Evolutionary conservation across 2,113 vertebrate species (phyloP).

Genomic region (Tinamus guttatus): DNA sequence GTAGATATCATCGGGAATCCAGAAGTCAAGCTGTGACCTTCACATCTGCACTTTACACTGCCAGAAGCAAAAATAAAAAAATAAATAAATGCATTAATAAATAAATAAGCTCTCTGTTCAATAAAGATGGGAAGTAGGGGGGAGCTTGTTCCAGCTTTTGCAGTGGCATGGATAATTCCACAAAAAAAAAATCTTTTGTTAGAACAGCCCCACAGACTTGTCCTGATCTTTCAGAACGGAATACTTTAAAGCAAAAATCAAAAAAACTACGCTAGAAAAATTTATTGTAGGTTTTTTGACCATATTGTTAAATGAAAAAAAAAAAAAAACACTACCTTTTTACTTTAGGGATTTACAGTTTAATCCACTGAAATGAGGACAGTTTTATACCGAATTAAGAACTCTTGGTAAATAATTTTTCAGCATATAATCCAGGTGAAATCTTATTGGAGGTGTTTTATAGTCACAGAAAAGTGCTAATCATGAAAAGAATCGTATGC

Average conservation of each 20-base stretch:
- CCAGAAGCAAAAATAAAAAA: not conserved
- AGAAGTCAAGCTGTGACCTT: not conserved
- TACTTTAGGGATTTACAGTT: not conserved
- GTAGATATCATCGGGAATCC: not conserved
- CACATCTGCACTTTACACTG: not conserved
- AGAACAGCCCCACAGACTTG: not conserved
- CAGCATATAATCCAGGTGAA: not conserved
- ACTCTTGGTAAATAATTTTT: not conserved
- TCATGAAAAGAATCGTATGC: not conserved
- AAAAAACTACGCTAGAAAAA: not conserved
- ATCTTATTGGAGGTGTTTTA: not conserved
- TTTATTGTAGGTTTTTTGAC: not conserved
- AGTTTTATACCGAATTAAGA: not conserved
- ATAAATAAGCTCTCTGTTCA: not conserved
- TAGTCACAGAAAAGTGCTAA: not conserved
- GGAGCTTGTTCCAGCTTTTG: not conserved
- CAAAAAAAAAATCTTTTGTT: not conserved
- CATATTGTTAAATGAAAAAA: not conserved
- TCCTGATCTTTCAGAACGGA: not conserved
- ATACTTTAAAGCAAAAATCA: not conserved
- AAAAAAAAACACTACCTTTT: not conserved
- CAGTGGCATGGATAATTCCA: not conserved
- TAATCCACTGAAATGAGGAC: not conserved
- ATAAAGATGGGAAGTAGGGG: rapidly evolving
- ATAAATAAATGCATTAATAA: not conserved